Base-by-base conservation (phyloP, 1,140 invertebrate genomes). In the Bombus huntii region DNA sequence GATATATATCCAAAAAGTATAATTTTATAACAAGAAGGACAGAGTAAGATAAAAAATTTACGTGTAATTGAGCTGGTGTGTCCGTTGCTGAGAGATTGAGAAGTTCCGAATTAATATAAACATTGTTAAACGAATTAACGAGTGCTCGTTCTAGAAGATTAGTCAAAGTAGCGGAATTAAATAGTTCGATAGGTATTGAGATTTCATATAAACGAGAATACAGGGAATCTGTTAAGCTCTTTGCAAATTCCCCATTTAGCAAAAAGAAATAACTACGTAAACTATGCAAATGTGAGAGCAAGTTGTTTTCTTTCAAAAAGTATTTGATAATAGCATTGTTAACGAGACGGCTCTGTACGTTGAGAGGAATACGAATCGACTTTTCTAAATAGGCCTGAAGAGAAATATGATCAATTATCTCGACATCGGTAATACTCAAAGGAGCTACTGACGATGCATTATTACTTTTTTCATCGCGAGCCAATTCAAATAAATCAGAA, bases 221-320 rank as follows among this genome's bases (percentile, higher is more conserved):
- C 31, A 98, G 92, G 70, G 96, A 96, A 25, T 96, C 95, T 25
- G 97, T 97, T 8, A 98, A 96, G 83, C 96, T 96, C 39, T 96
- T 96, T 1, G 96, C 96, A 93, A 97, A 98, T 92, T 98, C 97
- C 1, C 97, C 97, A 88, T 98, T 97, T 92, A 97, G 94, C 15
- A 98, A 90, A 86, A 98, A 97, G 92, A 97, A 98, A 79, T 97
- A 97, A 90, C 97, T 97, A 18, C 97, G 95, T 1, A 98, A 91
- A 92, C 96, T 97, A 31, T 96, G 96, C 34, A 98, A 94, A 93
- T 98, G 97, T 22, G 96, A 96, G 25, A 97, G 95, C 88, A 97
- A 96, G 68, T 97, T 95, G 18, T 97, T 94, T 80, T 97, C 96
- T 1, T 96, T 94, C 0, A 98, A 93, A 82, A 97, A 96, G 90